Base-by-base conservation (phyloP, 2,797 vertebrate genomes). In the Avahi laniger region DNA sequence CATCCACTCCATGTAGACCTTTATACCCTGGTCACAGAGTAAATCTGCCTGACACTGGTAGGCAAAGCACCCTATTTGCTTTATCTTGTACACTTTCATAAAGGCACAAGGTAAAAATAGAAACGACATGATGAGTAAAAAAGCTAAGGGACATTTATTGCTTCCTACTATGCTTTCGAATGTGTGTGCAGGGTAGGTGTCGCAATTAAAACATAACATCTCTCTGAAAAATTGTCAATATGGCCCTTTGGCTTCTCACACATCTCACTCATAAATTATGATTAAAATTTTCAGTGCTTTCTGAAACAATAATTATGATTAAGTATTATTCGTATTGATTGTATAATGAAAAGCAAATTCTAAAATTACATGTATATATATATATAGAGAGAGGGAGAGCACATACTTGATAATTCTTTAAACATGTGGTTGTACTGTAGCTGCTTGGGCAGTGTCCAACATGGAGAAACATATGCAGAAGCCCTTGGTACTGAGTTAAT, bases 401-500 rank as follows among this genome's bases (percentile, higher is more conserved):
- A 13, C 1, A 5, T 48, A 15, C 28, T 50, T 22, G 26, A 4
- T 79, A 76, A 24, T 69, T 73, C 26, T 94, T 93, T 54, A 82
- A 91, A 85, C 18, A 8, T 26, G 38, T 67, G 78, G 14, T 70
- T 82, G 33, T 65, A 33, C 20, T 35, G 13, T 65, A 57, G 24
- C 59, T 75, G 5, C 38, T 83, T 78, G 72, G 46, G 48, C 50
- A 10, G 20, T 84, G 79, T 89, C 75, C 80, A 83, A 59, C 22
- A 33, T 46, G 65, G 33, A 67, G 26, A 72, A 70, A 78, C 69
- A 79, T 73, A 83, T 54, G 17, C 22, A 92, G 38, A 59, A 73
- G 22, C 26, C n/a, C 38, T 96, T 70, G 87, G 38, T 79, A 90
- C 24, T 84, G 76, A 89, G 70, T 87, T 95, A 89, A 89, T 94